These are phyloP conservation scores for Teleopsis dalmanni DNA, from an alignment of 1,140 invertebrate species.

Conservation along the genomic window DNA sequence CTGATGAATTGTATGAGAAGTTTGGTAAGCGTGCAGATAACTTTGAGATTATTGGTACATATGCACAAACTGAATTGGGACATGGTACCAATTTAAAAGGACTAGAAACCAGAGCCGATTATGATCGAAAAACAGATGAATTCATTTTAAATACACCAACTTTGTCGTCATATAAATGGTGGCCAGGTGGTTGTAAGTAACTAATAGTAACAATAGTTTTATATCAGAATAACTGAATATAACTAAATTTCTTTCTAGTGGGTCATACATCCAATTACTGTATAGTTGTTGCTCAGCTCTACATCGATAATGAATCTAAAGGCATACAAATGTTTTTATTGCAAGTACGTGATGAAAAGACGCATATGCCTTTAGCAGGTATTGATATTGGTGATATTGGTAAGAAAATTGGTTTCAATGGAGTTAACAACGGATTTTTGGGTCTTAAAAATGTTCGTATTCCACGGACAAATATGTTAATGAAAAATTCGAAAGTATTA, in stretches of 20 bases:
- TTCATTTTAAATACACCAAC: conserved; percentile 82
- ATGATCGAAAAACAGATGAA: conserved; percentile 73
- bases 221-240: not conserved
- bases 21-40: conserved; percentile 75
- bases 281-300: conserved; percentile 77
- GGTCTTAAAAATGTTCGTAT: conserved; percentile 76
- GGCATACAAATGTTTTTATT: conserved; percentile 89
- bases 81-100: conserved; percentile 87
- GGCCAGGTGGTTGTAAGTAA: conserved; percentile 81
- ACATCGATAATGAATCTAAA: conserved; percentile 68
- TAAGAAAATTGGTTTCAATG: conserved; percentile 79
- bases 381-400: conserved; percentile 89
- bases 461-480: conserved; percentile 78
- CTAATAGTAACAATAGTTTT: no score
- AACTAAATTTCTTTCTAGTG: conserved; percentile 49
- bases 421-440: conserved; percentile 84
- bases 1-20: conserved; percentile 70
- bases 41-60: conserved; percentile 78
- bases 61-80: conserved; percentile 88
- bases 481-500: conserved; percentile 81
- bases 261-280: conserved; percentile 86
- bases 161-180: conserved; percentile 86
- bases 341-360: conserved; percentile 76
- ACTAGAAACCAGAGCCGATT: conserved; percentile 82
- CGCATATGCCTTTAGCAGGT: conserved; percentile 73